A percentile compares a stretch with the other conserved stretches of the same genome.
These are phyloP conservation scores for Heliconius hortense DNA, from an alignment of 2,888 invertebrate species.

Conservation along the genomic window DNA sequence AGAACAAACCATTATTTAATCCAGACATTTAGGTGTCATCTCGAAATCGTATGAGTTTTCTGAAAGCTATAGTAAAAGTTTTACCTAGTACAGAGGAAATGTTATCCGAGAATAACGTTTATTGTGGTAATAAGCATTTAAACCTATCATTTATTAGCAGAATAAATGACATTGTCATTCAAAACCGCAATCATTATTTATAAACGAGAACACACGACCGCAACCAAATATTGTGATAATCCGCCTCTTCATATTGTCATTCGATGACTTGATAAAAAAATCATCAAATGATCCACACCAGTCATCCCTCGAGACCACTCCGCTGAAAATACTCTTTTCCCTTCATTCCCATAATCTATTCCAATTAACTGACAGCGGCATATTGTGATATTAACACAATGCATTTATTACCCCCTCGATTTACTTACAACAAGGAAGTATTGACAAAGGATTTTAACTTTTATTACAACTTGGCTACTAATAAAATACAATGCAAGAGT, in stretches of 20 bases:
- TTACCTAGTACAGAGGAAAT: background rate
- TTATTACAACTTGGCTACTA: constrained; percentile 39
- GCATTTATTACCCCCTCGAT: constrained; percentile 60
- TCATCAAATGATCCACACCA: constrained; percentile 59
- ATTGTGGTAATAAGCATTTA: background rate
- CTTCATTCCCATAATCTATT: constrained; percentile 82
- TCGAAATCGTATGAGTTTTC: background rate
- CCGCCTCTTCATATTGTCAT: constrained; percentile 68
- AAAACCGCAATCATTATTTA: constrained; percentile 50
- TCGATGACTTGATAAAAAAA: constrained; percentile 79
- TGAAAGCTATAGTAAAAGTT: background rate
- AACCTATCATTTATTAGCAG: background rate
- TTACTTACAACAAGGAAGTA: constrained; percentile 41
- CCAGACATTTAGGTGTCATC: too few relatives aligned
- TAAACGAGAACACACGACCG: constrained; percentile 66
- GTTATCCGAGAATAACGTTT: background rate
- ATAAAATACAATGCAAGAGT: constrained; percentile 27
- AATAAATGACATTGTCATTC: constrained; percentile 22
- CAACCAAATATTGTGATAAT: constrained; percentile 80
- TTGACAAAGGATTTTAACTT: constrained; percentile 44
- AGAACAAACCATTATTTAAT: too few relatives aligned
- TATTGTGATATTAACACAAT: constrained; percentile 81
- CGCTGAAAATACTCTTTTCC: constrained; percentile 60
- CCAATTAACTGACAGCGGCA: constrained; percentile 82
- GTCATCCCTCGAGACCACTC: constrained; percentile 62